These are phyloP conservation scores for Chromoteleia sp. DNA, from an alignment of 2,888 invertebrate species.

Conservation along the genomic window DNA sequence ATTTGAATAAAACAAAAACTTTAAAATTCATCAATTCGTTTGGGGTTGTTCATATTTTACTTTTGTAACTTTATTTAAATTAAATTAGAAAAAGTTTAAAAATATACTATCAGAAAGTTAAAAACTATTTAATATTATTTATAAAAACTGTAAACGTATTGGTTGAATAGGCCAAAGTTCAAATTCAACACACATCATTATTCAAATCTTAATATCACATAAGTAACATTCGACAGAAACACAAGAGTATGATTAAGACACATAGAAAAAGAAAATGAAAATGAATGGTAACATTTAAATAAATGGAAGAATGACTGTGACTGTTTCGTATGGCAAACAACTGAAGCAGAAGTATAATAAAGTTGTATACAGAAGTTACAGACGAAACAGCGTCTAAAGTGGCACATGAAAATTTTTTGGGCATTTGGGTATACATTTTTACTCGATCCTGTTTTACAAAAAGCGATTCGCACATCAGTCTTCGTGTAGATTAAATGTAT, in stretches of 20 bases:
- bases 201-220: constrained; percentile 38
- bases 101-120: not conserved
- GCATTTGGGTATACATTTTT: constrained; percentile 25
- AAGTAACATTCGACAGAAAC: constrained; percentile 1
- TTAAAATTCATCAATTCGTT: too few species aligned
- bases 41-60: too few species aligned
- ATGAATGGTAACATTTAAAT: constrained; percentile 18
- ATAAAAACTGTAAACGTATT: constrained; percentile 12
- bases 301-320: constrained; percentile 25
- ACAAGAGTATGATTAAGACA: constrained; percentile 1
- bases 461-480: constrained; percentile 60
- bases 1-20: too few species aligned
- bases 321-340: constrained; percentile 40
- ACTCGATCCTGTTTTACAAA: constrained; percentile 39
- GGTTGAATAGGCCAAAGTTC: constrained; percentile 12
- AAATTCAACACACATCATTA: constrained; percentile 5
- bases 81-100: too few species aligned
- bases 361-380: constrained; percentile 22
- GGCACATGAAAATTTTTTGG: constrained; percentile 59
- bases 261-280: not conserved
- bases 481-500: constrained; percentile 47
- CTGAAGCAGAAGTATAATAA: constrained; percentile 13
- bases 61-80: too few species aligned
- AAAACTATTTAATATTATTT: not conserved
- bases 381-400: constrained; percentile 45